Base-by-base conservation (phyloP, 2,888 invertebrate species). In the Acanthococcus lagerstroemiae region DNA sequence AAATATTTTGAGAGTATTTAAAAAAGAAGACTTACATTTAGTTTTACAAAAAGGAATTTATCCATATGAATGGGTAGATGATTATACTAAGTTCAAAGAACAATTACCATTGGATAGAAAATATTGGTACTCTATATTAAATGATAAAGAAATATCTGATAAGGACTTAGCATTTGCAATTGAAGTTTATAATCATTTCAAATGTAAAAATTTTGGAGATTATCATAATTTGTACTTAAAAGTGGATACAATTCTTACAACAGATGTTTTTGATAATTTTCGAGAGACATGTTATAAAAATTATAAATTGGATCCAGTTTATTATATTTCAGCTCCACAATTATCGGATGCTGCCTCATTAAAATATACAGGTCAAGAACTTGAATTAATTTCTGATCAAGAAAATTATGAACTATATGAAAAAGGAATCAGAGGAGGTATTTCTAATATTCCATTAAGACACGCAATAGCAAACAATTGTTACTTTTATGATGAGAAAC, bases 201-300 rank as follows among this genome's bases (percentile, higher is more conserved):
- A 55, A 55, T 55, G 55, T 26, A 55, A 55, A 26, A 55, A 55
- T 55, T 55, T 55, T 55, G 26, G 55, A 22, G 55, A 55, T 55
- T 55, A 55, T 24, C 26, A 25, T 22, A 15, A 55, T 55, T 55
- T 55, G 21, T 25, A 55, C 24, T 24, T 55, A 55, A 55, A 55
- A 55, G 17, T 55, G 15, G 55, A 55, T 55, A 26, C 55, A 55
- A 50, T 50, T 50, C 50, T 50, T 21, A 50, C 50, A 50, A 50
- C 17, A 50, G 17, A 50, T 50, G 50, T 55, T 17, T 55, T 55
- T 55, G 25, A 55, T 55, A 55, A 55, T 55, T 55, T 55, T 26
- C 2, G 55, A 55, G 25, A 55, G 55, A 55, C 55, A 48, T 48
- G 48, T 48, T 48, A 48, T 48, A 48, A 48, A 48, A 48, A 48